phyloP scores from a whole-genome alignment of 2,888 invertebrate species.

The Drosophila mettleri region DNA sequence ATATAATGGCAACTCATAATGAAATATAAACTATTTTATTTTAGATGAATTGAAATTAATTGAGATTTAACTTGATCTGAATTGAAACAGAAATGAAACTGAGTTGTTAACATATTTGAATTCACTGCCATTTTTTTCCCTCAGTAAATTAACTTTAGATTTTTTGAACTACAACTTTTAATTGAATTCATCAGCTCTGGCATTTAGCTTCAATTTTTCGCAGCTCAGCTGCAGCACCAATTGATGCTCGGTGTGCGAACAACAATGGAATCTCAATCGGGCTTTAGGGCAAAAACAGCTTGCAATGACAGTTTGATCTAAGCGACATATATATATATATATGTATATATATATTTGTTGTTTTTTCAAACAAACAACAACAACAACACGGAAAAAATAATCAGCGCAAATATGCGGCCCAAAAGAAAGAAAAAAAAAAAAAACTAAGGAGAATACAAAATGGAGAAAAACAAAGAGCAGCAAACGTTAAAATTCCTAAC shows the following conservation, averaged over 20 bases:
- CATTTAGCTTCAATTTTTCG: neutral
- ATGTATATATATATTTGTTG: conserved; percentile 8
- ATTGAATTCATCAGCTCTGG: neutral
- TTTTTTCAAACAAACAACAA: neutral
- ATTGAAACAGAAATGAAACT: neutral
- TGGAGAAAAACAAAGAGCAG: conserved; percentile 16
- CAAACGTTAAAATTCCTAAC: conserved; percentile 51
- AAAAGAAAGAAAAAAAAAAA: conserved; percentile 12
- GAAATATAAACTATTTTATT: too few relatives aligned
- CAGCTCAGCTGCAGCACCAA: neutral
- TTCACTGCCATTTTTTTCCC: neutral
- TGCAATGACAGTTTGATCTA: conserved; percentile 28
- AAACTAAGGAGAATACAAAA: conserved; percentile 10
- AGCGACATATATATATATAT: conserved; percentile 21
- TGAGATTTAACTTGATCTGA: too few relatives aligned
- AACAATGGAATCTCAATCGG: conserved; percentile 39
- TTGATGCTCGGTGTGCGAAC: neutral
- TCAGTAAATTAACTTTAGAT: neutral
- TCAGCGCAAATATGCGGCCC: conserved; percentile 47
- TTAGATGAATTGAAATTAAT: neutral
- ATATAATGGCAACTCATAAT: too few relatives aligned
- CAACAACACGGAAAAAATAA: conserved; percentile 26
- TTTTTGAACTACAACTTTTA: neutral
- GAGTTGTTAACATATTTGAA: neutral
- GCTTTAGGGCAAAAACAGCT: conserved; percentile 8